Evolutionary conservation across 2,113 vertebrate genomes (phyloP), one percentile per base, ranked within the genome.

Genomic region (Bostrychus sinensis): DNA sequence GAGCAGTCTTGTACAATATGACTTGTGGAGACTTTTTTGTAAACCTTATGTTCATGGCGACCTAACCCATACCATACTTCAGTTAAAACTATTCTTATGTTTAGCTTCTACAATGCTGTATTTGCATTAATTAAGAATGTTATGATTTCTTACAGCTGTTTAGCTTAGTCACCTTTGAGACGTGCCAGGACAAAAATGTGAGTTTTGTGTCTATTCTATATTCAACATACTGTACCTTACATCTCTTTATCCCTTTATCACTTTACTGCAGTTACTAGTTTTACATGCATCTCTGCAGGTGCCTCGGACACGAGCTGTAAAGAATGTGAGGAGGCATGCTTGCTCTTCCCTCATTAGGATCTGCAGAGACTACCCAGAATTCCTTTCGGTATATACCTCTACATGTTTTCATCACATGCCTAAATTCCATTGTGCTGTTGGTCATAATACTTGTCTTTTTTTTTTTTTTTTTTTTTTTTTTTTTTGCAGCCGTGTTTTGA

Each of bases 261-360:
- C n/a, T n/a, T n/a, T n/a, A n/a, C n/a, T n/a, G n/a, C 11, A 34
- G 23, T 14, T 3, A 12, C 1, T 0, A 8, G 2, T 41, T 30
- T 10, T 46, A 4, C 5, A n/a, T 62, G 1, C 3, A 30, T 14
- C 0, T 58, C 32, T 77, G 17, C 78, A 99, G 97, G 93, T 87
- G 32, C 95, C 95, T 57, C 92, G 95, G 82, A 95, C 94, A 9
- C 92, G 95, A 71, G 93, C 95, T 28, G 95, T 97, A 41, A 98
- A 96, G 83, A 98, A 96, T 14, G 95, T 98, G 58, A 92, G 97
- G 84, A 93, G 96, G 54, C 97, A 99, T 1, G 96, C 96, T 0
- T 96, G 95, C 77, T 97, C 94, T 7, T 94, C 96, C 23, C 94
- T 99, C 80, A 96, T 98, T 72, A 98, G 94, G 85, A 97, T 98